Base-by-base conservation (phyloP, 2,113 vertebrate genomes). In the Chloropsis hardwickii region DNA sequence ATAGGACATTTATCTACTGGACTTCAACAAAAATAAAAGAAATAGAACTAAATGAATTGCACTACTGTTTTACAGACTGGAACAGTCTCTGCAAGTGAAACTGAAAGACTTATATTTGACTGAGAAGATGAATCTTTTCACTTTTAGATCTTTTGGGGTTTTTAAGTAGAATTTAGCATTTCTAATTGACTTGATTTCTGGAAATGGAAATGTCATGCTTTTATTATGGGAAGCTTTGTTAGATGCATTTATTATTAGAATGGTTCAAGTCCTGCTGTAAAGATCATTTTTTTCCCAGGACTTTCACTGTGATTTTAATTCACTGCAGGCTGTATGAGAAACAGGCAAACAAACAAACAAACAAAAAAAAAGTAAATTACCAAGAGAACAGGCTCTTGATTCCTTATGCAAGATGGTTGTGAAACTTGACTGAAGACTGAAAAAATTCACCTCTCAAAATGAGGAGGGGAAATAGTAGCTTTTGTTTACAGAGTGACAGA, bases 221-320 rank as follows among this genome's bases (percentile, higher is more conserved):
- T 98, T 98, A 96, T 97, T 97, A 98, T 97, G 97, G 97, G 97
- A 97, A 72, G 96, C 94, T 98, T 98, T 97, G 97, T 97, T 97
- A 97, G 96, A 97, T 97, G 95, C 97, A 96, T 98, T 98, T 98
- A 98, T 95, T 98, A 97, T 97, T 97, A 95, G 96, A 96, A 97
- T 95, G 97, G 96, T 95, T 98, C 93, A 95, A 96, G 98, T 98
- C 97, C 97, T 98, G 98, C 98, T 98, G 97, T 98, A 98, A 98
- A 97, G 96, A 97, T 97, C 94, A 89, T 97, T 97, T 98, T 98
- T 98, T 98, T 92, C 98, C 98, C 98, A 99, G 98, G 98, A 97
- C 98, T 98, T 98, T 99, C 99, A 99, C 99, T 99, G 99, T 99
- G 99, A 99, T 98, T 97, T 98, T 98, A 97, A 96, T 98, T 97